A percentile compares a stretch with the other conserved stretches of the same genome.
phyloP scores from a whole-genome alignment of 2,888 invertebrate species.

The Sphaeridia pumilis region DNA sequence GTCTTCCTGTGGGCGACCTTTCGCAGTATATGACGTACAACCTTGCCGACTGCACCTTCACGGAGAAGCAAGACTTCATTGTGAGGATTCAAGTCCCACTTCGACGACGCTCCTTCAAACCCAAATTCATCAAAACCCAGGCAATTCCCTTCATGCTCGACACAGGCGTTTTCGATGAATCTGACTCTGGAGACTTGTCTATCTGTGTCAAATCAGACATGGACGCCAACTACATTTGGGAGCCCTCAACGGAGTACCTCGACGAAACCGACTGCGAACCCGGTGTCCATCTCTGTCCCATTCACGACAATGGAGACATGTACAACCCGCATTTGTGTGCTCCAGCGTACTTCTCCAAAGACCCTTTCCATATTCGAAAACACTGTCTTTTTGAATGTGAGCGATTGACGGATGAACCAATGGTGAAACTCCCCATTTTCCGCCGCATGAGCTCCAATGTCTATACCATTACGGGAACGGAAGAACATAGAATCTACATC shows the following conservation, averaged over 20 bases:
- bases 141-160: conserved; percentile 25
- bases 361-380: conserved; percentile 16
- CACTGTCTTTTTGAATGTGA: conserved; percentile 24
- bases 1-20: conserved; percentile 17
- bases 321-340: conserved; percentile 23
- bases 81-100: conserved; percentile 26
- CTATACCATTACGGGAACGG: conserved; percentile 23
- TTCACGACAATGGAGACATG: conserved; percentile 13
- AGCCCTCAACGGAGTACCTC: conserved; percentile 16
- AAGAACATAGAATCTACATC: conserved; percentile 15
- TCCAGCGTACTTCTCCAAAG: conserved; percentile 18
- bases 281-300: conserved; percentile 20
- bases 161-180: conserved; percentile 7
- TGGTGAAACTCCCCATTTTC: conserved; percentile 19
- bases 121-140: conserved; percentile 18
- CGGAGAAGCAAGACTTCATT: conserved; percentile 20
- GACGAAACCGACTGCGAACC: conserved; percentile 17
- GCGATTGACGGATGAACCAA: conserved; percentile 14
- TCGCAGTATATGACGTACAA: conserved; percentile 22
- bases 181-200: conserved; percentile 1
- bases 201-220: conserved; percentile 21
- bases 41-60: conserved; percentile 27
- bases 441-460: conserved; percentile 14
- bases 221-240: conserved; percentile 18
- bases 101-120: conserved; percentile 6